Evolutionary conservation across 92 coral and sea anemone genomes (phyloP).

Genomic region (Palythoa grandis): DNA sequence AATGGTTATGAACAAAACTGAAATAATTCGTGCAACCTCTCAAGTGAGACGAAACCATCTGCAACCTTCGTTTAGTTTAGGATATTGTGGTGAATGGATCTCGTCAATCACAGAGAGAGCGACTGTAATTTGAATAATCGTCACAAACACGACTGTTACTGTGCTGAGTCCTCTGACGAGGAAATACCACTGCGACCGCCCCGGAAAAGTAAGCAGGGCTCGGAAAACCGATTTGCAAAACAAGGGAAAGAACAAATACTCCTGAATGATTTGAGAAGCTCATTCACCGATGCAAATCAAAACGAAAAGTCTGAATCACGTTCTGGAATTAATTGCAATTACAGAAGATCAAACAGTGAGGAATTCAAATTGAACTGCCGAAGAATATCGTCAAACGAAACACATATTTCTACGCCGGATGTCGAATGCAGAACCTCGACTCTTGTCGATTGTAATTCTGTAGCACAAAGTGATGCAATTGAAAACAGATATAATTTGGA

Average conservation of each 20-base stretch:
- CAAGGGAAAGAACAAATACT: background rate
- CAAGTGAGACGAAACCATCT: slow-evolving; percentile 5
- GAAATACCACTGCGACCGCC: slow-evolving; percentile 45
- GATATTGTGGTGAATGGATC: slow-evolving; percentile 13
- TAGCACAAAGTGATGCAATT: background rate
- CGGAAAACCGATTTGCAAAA: background rate
- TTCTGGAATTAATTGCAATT: background rate
- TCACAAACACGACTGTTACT: background rate
- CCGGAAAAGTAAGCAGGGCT: slow-evolving; percentile 16
- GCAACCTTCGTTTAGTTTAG: background rate
- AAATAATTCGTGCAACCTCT: background rate
- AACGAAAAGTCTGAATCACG: background rate
- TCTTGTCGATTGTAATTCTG: background rate
- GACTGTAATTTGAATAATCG: slow-evolving; percentile 25
- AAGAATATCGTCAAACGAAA: background rate
- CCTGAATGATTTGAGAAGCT: background rate
- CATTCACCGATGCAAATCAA: background rate
- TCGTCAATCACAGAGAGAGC: slow-evolving; percentile 19
- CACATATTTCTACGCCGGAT: slow-evolving; percentile 10
- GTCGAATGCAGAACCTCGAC: background rate
- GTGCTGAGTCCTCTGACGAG: slow-evolving; percentile 11
- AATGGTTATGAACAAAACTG: background rate
- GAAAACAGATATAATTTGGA: background rate
- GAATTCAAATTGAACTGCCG: background rate
- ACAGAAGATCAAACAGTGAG: background rate